Evolutionary conservation across 2,113 vertebrate species (phyloP).

Genomic region (Theristicus caerulescens): DNA sequence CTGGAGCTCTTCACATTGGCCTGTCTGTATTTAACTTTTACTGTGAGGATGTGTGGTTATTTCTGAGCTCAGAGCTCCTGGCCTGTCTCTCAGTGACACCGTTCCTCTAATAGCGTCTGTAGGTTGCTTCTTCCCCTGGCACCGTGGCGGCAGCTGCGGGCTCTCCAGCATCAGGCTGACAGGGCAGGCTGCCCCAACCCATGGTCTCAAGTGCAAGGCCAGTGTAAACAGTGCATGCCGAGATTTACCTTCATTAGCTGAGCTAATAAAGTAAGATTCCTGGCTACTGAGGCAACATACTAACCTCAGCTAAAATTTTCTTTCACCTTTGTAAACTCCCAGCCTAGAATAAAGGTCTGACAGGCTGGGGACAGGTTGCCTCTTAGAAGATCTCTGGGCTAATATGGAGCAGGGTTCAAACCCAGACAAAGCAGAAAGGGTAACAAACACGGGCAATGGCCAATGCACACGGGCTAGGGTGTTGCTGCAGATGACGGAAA

Average conservation of each 20-base stretch:
- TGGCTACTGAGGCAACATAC: not conserved
- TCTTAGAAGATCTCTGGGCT: not conserved
- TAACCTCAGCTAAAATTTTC: not conserved
- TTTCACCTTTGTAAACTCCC: not conserved
- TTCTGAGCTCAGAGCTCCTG: not conserved
- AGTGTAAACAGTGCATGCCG: not conserved
- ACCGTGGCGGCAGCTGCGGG: not conserved
- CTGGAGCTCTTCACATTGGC: not conserved
- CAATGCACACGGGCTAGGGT: not conserved
- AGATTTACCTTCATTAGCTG: not conserved
- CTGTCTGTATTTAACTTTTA: not conserved
- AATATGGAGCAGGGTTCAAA: not conserved
- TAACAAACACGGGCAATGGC: not conserved
- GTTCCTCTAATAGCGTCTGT: not conserved
- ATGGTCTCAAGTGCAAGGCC: not conserved
- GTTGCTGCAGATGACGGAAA: not conserved
- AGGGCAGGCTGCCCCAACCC: not conserved
- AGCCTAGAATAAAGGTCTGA: not conserved
- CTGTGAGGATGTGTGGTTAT: not conserved
- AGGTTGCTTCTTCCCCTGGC: not conserved
- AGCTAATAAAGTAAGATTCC: not conserved
- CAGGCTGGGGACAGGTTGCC: not conserved
- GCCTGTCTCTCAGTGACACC: not conserved
- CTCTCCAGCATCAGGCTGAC: not conserved
- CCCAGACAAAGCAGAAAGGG: not conserved